Conservation (phyloP, 1,140 invertebrate species). For the Calliopsis andreniformis region DNA sequence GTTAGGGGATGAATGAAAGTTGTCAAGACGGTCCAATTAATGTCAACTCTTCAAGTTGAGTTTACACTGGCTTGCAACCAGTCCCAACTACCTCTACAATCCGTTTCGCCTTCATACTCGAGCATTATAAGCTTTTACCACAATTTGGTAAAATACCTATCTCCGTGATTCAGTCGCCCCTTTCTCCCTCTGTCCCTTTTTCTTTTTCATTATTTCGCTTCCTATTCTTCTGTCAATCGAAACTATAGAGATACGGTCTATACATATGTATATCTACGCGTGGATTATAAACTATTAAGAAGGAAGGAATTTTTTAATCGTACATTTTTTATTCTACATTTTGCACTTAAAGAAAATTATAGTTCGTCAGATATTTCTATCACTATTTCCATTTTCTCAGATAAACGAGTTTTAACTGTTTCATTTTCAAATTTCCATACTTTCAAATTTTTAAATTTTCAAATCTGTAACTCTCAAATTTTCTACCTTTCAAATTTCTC, state of each 20-base stretch:
- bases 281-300: not conserved
- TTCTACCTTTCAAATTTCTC: too few relatives aligned
- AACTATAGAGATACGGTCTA: too few relatives aligned
- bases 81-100: conserved; percentile 43
- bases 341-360: too few relatives aligned
- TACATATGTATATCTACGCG: not conserved
- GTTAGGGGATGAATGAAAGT: conserved; percentile 81
- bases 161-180: not conserved
- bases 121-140: conserved; percentile 72
- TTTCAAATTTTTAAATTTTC: too few relatives aligned
- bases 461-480: too few relatives aligned
- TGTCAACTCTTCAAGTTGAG: conserved; percentile 79
- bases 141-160: conserved; percentile 53
- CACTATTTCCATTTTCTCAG: too few relatives aligned
- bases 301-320: too few relatives aligned
- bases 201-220: not conserved
- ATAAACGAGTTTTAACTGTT: too few relatives aligned
- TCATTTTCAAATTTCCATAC: too few relatives aligned
- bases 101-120: not conserved
- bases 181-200: not conserved
- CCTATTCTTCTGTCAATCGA: not conserved
- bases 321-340: too few relatives aligned
- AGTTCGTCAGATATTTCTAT: too few relatives aligned
- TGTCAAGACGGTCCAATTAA: conserved; percentile 81
- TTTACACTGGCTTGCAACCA: conserved; percentile 76